These are phyloP conservation scores for Turdus rufiventris DNA, from an alignment of 2,113 vertebrate species.

Conservation along the genomic window DNA sequence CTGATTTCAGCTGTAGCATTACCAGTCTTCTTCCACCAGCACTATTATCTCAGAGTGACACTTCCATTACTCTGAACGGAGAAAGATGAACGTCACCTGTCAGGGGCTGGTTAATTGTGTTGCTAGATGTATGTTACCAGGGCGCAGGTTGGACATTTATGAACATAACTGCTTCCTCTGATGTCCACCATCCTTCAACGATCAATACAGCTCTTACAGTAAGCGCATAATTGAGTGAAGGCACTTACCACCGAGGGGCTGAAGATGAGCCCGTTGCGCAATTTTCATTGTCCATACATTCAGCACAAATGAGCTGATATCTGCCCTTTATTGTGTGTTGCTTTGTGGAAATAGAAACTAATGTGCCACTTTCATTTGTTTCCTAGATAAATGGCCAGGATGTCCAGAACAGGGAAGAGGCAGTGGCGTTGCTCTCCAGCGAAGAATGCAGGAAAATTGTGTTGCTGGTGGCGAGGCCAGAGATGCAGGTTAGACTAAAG, in stretches of 20 bases:
- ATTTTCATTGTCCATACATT: conserved; percentile 77
- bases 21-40: conserved; percentile 77
- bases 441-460: conserved; percentile 88
- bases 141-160: conserved; percentile 85
- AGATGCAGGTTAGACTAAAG: conserved; percentile 84
- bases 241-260: conserved; percentile 73
- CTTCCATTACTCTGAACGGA: conserved; percentile 90
- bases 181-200: conserved; percentile 81
- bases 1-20: conserved; percentile 78
- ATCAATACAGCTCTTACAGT: conserved; percentile 79
- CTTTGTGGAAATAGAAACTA: conserved; percentile 76
- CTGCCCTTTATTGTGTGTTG: conserved; percentile 76
- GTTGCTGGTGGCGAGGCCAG: conserved; percentile 89
- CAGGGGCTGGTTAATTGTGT: conserved; percentile 93
- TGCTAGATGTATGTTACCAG: conserved; percentile 87
- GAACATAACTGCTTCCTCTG: conserved; percentile 84
- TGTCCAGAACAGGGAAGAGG: conserved; percentile 89
- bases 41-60: conserved; percentile 93
- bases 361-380: conserved; percentile 74
- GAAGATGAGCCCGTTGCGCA: conserved; percentile 70
- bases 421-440: conserved; percentile 87
- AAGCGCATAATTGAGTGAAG: conserved; percentile 81
- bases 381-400: conserved; percentile 95
- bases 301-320: conserved; percentile 75
- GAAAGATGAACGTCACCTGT: conserved; percentile 95